phyloP scores from a whole-genome alignment of 30 jellyfish, hydroid and myxozoan species.

The Rhopilema esculentum region DNA sequence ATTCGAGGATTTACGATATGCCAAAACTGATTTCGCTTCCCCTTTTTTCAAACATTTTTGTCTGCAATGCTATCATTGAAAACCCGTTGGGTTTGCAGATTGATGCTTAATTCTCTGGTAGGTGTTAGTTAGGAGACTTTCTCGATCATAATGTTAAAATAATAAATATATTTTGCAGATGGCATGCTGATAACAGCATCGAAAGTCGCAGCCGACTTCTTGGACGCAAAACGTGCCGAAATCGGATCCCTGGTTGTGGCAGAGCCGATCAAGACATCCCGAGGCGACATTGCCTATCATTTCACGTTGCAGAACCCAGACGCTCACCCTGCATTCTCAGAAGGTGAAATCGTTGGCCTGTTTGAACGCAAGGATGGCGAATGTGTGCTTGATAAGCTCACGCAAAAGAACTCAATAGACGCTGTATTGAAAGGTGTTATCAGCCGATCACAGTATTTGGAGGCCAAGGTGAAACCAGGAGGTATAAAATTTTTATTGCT shows the following conservation, averaged over 20 bases:
- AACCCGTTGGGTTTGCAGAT: no score
- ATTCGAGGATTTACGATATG: no score
- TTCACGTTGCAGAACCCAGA: slow-evolving; percentile 71
- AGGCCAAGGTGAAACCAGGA: slow-evolving; percentile 73
- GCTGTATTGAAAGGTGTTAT: slow-evolving; percentile 80
- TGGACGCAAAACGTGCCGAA: slow-evolving; percentile 74
- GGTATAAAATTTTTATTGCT: slow-evolving; percentile 42
- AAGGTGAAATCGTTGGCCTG: slow-evolving; percentile 79
- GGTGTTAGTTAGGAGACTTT: no score
- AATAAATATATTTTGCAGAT: no score
- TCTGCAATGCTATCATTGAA: no score
- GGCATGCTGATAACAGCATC: slow-evolving; percentile 45
- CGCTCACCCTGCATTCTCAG: slow-evolving; percentile 51
- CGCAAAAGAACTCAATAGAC: slow-evolving; percentile 60
- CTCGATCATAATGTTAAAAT: no score
- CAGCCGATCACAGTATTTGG: slow-evolving; percentile 81
- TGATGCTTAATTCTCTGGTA: no score
- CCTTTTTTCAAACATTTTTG: no score
- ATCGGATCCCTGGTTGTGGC: slow-evolving; percentile 74
- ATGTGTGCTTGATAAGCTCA: slow-evolving; percentile 56
- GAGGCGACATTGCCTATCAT: slow-evolving; percentile 93
- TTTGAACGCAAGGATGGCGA: slow-evolving; percentile 50
- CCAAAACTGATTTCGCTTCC: no score
- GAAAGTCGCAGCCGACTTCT: slow-evolving; percentile 65
- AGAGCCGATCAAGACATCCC: slow-evolving; percentile 56